Conservation (phyloP, 2,797 vertebrate genomes). For the Clamator glandarius region DNA sequence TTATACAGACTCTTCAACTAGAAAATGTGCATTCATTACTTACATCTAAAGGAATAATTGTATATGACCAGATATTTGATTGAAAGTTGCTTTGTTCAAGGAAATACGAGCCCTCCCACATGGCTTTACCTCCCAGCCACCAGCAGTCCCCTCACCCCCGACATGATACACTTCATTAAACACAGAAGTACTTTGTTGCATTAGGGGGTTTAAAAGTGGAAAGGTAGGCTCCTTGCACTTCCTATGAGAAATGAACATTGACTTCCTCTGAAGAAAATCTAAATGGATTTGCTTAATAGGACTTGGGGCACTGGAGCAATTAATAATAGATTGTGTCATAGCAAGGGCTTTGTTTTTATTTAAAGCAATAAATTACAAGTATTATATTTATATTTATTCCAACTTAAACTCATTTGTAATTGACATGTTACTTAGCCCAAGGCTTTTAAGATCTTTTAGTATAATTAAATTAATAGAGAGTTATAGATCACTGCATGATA, state of each 20-base stretch:
- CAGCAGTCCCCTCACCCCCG: background rate
- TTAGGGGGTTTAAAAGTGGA: conserved; percentile 51
- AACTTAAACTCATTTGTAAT: conserved; percentile 97
- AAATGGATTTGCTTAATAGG: conserved; percentile 93
- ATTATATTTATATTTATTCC: conserved; percentile 98
- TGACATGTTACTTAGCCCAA: conserved; percentile 95
- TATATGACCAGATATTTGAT: background rate
- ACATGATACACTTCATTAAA: conserved; percentile 51
- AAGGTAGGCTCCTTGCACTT: conserved; percentile 61
- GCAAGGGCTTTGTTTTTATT: conserved; percentile 86
- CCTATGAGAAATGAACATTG: conserved; percentile 89
- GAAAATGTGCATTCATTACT: background rate
- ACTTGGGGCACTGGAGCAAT: conserved; percentile 86
- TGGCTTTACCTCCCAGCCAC: background rate
- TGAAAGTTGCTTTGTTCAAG: background rate
- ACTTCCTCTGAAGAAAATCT: conserved; percentile 88
- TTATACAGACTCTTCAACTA: background rate
- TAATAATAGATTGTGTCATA: conserved; percentile 97
- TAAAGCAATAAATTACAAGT: conserved; percentile 93
- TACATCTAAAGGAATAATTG: conserved; percentile 26
- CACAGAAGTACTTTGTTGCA: conserved; percentile 70
- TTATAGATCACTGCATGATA: conserved; percentile 95
- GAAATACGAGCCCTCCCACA: background rate
- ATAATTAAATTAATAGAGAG: conserved; percentile 98
- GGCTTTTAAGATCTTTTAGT: conserved; percentile 98